Base-by-base conservation (phyloP, 1,140 invertebrate genomes). In the Ceratina japonica region DNA sequence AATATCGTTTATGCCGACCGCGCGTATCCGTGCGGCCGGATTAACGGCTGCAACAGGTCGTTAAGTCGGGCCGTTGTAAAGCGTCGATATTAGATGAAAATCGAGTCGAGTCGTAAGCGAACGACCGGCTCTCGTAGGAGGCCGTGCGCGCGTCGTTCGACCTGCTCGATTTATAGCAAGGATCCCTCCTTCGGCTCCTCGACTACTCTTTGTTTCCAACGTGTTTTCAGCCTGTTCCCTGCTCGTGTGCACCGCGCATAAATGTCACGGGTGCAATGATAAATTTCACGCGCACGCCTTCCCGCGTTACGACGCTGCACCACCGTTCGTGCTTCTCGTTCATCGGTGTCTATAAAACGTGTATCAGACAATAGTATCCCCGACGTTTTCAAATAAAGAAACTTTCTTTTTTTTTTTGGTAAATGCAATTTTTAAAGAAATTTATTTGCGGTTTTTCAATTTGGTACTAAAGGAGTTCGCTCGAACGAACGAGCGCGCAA, bases 31-130 rank as follows among this genome's bases (percentile, higher is more conserved):
- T 62, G 61, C 70, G 64, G 66, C 54, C 69, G 86, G 84, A 81
- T 88, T 88, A 87, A 88, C 86, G 86, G 86, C 84, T 84, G 77
- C 82, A 82, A 82, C 79, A 81, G 80, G 80, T 87, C 84, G 84
- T 88, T 88, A 86, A 81, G 70, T 79, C 58, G 24, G 66, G 58
- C 75, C 78, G 37, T 79, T 75, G 79, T 76, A 77, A 79, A 87
- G 70, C 59, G 79, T 52, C 59, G 62, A 87, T 80, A 86, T 87
- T 87, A 83, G 66, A 81, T 80, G 77, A 84, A 85, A 80, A 86
- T 83, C 79, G 74, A 79, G 75, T 82, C 61, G 65, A 24, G 52
- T n/a, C 22, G 52, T 64, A n/a, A n/a, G n/a, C n/a, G n/a, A n/a
- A 51, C 52, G 63, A 24, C 49, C 65, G 18, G 8, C 37, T 18